Conservation (phyloP, 2,113 vertebrate species). For the Natator depressus region DNA sequence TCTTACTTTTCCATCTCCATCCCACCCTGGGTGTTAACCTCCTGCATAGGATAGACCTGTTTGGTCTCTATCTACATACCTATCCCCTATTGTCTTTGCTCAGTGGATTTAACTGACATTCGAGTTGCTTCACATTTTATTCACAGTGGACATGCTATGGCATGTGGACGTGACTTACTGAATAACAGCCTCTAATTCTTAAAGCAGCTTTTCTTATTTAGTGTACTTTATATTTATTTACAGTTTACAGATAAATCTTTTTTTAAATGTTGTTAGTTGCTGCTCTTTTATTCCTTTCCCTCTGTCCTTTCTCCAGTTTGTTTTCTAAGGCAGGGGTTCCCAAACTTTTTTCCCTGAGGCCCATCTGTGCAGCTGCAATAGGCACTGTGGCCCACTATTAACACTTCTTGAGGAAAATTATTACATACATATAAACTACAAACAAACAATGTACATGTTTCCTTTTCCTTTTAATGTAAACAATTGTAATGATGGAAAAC, state of each 20-base stretch:
- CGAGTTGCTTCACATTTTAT: not conserved
- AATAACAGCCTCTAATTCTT: not conserved
- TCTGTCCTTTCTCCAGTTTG: slow-evolving; percentile 12
- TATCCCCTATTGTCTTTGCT: not conserved
- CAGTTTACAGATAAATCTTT: not conserved
- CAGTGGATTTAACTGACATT: accelerated
- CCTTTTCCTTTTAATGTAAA: not conserved
- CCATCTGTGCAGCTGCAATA: not conserved
- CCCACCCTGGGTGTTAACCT: not conserved
- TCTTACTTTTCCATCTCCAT: not conserved
- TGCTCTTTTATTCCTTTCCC: slow-evolving; percentile 55
- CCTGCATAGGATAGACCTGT: accelerated
- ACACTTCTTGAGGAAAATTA: not conserved
- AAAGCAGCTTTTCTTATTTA: not conserved
- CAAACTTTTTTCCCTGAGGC: not conserved
- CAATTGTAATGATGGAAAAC: not conserved
- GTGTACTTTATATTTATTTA: not conserved
- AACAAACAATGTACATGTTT: not conserved
- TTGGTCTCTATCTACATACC: not conserved
- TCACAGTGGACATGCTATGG: not conserved
- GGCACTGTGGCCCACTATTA: not conserved
- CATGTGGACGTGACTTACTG: not conserved
- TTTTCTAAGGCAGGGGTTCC: not conserved
- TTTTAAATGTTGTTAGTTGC: not conserved
- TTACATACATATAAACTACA: not conserved